Percentiles rank a stretch among this genome's conserved stretches.
These are phyloP conservation scores for Probaryconus sp. DNA, from an alignment of 1,140 invertebrate species.

Conservation along the genomic window DNA sequence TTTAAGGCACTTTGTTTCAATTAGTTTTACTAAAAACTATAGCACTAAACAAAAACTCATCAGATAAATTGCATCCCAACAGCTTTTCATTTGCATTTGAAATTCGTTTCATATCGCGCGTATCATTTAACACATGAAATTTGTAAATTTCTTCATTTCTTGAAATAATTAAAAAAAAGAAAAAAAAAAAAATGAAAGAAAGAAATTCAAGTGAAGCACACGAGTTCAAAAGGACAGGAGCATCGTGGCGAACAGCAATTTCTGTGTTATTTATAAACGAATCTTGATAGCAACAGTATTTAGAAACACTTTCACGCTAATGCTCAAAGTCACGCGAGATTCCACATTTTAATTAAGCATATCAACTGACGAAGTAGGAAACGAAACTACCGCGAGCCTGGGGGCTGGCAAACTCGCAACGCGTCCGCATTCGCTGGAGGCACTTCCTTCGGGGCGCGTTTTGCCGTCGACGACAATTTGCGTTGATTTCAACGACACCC, in stretches of 20 bases:
- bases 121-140: too few species aligned
- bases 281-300: constrained; percentile 52
- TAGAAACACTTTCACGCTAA: constrained; percentile 55
- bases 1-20: too few species aligned
- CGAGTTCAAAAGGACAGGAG: constrained; percentile 28
- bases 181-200: background rate
- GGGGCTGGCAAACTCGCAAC: constrained; percentile 31
- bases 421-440: constrained; percentile 32
- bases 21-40: too few species aligned
- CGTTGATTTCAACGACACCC: constrained; percentile 42
- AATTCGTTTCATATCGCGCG: too few species aligned
- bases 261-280: constrained; percentile 52
- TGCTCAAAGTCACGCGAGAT: constrained; percentile 46
- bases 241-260: constrained; percentile 42
- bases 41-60: too few species aligned
- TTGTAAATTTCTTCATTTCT: too few species aligned
- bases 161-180: too few species aligned
- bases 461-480: constrained; percentile 54
- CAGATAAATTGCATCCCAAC: too few species aligned
- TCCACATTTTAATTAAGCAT: constrained; percentile 55
- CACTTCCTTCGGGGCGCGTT: constrained; percentile 39
- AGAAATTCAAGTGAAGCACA: too few species aligned
- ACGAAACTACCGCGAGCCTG: constrained; percentile 22
- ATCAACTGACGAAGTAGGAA: constrained; percentile 48
- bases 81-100: too few species aligned